Evolutionary conservation across 2,113 vertebrate genomes (phyloP).

Genomic region (Carassius auratus): DNA sequence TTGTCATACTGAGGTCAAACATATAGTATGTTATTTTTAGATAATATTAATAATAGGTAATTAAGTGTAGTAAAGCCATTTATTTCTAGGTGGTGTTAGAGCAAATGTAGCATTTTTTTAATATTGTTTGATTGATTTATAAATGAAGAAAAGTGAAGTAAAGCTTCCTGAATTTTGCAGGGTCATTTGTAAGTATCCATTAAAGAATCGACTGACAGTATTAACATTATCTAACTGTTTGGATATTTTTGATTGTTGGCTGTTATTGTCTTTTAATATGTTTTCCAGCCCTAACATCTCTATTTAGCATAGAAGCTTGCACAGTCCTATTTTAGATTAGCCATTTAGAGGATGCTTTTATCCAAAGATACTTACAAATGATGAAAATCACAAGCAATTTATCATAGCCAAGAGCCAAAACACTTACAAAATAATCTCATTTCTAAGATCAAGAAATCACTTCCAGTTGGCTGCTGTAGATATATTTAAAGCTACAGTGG

Average conservation of each 20-base stretch:
- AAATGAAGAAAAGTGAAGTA: not conserved
- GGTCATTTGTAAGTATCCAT: not conserved
- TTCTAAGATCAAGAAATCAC: not conserved
- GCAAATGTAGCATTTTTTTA: not conserved
- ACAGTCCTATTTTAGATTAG: not conserved
- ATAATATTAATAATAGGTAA: not conserved
- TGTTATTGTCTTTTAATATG: not conserved
- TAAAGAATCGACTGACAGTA: not conserved
- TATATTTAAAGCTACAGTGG: not conserved
- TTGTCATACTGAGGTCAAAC: not conserved
- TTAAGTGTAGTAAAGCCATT: not conserved
- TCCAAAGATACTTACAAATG: conserved; percentile 17
- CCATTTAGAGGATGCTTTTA: conserved; percentile 1
- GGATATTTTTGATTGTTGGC: not conserved
- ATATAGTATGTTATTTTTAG: not conserved
- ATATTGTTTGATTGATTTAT: not conserved
- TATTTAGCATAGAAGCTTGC: not conserved
- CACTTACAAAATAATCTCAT: not conserved
- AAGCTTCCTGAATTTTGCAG: not conserved
- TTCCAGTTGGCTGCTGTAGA: not conserved
- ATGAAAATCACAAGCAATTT: not conserved
- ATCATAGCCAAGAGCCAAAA: not conserved
- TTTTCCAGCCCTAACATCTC: not conserved
- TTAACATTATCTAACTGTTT: conserved; percentile 5
- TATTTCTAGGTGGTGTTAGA: conserved; percentile 19